Conservation (phyloP, 2,797 vertebrate genomes). For the Phrynocephalus guinanensis region DNA sequence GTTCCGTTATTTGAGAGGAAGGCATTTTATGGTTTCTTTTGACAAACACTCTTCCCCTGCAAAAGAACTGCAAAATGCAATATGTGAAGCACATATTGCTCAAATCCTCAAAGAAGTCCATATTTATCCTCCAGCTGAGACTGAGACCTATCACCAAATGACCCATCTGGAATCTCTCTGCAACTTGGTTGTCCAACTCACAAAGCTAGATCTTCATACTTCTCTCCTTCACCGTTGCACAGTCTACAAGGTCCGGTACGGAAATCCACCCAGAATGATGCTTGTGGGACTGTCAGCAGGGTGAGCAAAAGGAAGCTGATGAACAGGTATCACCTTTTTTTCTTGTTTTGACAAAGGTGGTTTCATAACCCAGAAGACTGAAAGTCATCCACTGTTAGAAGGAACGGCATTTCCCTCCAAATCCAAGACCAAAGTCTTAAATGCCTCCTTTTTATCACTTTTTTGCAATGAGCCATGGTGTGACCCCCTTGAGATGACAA, state of each 20-base stretch:
- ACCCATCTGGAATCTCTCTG: conserved; percentile 62
- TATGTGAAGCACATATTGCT: conserved; percentile 22
- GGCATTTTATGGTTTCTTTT: conserved; percentile 29
- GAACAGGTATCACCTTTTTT: conserved; percentile 55
- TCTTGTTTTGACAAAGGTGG: conserved; percentile 49
- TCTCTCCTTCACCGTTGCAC: conserved; percentile 69
- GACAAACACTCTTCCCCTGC: conserved; percentile 49
- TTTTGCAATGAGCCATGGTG: conserved; percentile 98
- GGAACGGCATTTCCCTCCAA: conserved; percentile 80
- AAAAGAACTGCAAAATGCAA: conserved; percentile 55
- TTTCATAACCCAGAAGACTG: conserved; percentile 68
- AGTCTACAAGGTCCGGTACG: conserved; percentile 51
- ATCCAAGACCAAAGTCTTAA: conserved; percentile 79
- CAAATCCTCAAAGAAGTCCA: conserved; percentile 51
- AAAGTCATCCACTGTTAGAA: conserved; percentile 79
- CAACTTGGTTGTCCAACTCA: conserved; percentile 66
- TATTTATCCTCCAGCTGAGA: conserved; percentile 58
- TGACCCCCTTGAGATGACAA: conserved; percentile 94
- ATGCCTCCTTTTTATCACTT: conserved; percentile 76
- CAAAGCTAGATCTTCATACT: conserved; percentile 68
- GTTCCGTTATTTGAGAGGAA: conserved; percentile 46
- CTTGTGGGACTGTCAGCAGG: conserved; percentile 67
- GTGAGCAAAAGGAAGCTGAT: conserved; percentile 69
- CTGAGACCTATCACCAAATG: conserved; percentile 49
- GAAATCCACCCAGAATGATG: conserved; percentile 53